phyloP scores from a whole-genome alignment of 2,888 invertebrate genomes.

The Drosophila seclusa region DNA sequence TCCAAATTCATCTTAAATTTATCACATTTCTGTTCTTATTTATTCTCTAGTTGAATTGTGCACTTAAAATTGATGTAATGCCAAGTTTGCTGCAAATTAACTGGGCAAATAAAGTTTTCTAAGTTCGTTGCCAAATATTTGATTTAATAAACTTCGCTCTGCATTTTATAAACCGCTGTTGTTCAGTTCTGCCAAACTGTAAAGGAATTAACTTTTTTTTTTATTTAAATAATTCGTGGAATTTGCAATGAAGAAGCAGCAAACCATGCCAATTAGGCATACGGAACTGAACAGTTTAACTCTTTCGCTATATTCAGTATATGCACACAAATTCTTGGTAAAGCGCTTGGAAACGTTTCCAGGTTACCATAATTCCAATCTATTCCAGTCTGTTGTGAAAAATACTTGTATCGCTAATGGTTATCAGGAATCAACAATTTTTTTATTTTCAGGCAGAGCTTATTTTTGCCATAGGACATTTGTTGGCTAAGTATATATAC shows the following conservation, averaged over 20 bases:
- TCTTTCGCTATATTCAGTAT: background rate
- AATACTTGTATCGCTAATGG: background rate
- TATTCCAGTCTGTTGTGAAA: too few species aligned
- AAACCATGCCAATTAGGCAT: background rate
- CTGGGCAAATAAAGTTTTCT: background rate
- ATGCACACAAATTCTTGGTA: background rate
- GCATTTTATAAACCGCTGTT: background rate
- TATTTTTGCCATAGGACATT: constrained; percentile 10
- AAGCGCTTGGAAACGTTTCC: background rate
- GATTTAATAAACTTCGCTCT: background rate
- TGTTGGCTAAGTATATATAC: constrained; percentile 10
- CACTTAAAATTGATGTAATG: background rate
- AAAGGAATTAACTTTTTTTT: background rate
- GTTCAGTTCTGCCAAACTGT: background rate
- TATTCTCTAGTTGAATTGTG: background rate
- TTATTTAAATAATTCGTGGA: background rate
- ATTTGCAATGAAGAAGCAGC: background rate
- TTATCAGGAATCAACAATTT: constrained; percentile 8
- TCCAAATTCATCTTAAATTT: background rate
- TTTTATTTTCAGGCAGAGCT: background rate
- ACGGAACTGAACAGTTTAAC: background rate
- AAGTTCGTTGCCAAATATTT: background rate
- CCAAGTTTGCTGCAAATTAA: background rate
- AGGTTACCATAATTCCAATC: background rate
- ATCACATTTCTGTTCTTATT: accelerated